Conservation (phyloP, 2,888 invertebrate species). For the Malacosoma neustria region DNA sequence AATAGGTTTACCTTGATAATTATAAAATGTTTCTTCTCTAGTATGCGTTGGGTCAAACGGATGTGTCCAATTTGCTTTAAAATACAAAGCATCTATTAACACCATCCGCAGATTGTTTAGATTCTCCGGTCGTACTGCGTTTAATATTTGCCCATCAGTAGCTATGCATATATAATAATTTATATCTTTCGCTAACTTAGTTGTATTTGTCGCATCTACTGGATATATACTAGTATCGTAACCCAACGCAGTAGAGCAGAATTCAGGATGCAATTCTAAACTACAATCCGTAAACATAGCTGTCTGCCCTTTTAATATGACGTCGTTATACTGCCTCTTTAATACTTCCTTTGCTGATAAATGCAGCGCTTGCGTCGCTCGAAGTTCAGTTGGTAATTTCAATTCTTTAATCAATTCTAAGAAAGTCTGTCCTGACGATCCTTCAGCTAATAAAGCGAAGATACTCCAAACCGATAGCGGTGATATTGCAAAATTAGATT, state of each 20-base stretch:
- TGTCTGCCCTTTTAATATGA: conserved; percentile 40
- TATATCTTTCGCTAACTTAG: conserved; percentile 70
- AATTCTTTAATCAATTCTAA: conserved; percentile 45
- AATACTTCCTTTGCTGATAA: conserved; percentile 36
- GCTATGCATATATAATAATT: conserved; percentile 79
- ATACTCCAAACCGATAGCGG: conserved; percentile 62
- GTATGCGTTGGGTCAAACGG: conserved; percentile 78
- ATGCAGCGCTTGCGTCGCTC: conserved; percentile 47
- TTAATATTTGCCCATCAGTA: conserved; percentile 80
- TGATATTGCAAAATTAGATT: conserved; percentile 48
- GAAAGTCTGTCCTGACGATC: conserved; percentile 55
- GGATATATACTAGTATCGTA: conserved; percentile 73
- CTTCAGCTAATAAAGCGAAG: conserved; percentile 55
- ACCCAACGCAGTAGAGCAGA: conserved; percentile 45
- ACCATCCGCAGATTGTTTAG: conserved; percentile 67
- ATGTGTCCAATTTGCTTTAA: conserved; percentile 82
- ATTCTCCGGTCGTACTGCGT: conserved; percentile 72
- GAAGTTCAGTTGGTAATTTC: conserved; percentile 42
- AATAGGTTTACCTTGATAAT: conserved; percentile 67
- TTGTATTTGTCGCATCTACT: conserved; percentile 70
- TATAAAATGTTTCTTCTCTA: conserved; percentile 69
- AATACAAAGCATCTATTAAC: conserved; percentile 79
- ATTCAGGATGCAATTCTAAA: conserved; percentile 47
- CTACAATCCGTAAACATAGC: conserved; percentile 48
- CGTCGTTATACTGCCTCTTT: conserved; percentile 35